Evolutionary conservation across 1,140 invertebrate species (phyloP), one percentile per base, ranked within the genome.

Genomic region (Aphelenchoides besseyi): DNA sequence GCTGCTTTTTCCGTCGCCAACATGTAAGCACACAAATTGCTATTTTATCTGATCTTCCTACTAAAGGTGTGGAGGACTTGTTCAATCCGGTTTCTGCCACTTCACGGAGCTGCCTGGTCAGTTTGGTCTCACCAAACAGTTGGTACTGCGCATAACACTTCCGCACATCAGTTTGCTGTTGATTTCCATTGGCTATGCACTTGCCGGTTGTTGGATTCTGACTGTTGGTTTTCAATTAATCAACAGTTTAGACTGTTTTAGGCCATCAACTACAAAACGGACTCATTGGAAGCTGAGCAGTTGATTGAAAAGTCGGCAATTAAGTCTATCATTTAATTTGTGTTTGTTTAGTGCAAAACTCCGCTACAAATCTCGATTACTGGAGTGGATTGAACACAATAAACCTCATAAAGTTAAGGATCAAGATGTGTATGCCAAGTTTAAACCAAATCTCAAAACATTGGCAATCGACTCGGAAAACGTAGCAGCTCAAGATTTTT

Each of bases 101-200:
- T 83, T 82, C 55, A 70, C 82, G 3, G 81, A 83, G 59, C 70
- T 83, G 26, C 82, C 82, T 2, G 81, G 80, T 18, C 81, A 83
- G 61, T 84, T 83, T 70, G 81, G 81, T 2, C 71, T 83, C 52
- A 83, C 81, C 2, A 83, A 83, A 68, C 81, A 83, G 66, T 64
- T 83, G 72, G 81, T 83, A 3, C 72, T 83, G 23, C 78, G 82
- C 9, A 75, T 84, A 16, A 80, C 81, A n/a, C 69, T 83, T 33
- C 81, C 81, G 23, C 81, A 83, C 63, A 78, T 83, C n/a, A 81
- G 74, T n/a, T 69, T 83, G 37, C 64, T 83, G n/a, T 48, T 84
- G 26, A 76, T 82, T 52, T 84, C 81, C 23, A 63, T 82, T 16
- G 37, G 68, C 23, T 82, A 84, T 70, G 81, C 82, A 16, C 30